Base-by-base conservation (phyloP, 2,888 invertebrate genomes). In the Bombylius major region DNA sequence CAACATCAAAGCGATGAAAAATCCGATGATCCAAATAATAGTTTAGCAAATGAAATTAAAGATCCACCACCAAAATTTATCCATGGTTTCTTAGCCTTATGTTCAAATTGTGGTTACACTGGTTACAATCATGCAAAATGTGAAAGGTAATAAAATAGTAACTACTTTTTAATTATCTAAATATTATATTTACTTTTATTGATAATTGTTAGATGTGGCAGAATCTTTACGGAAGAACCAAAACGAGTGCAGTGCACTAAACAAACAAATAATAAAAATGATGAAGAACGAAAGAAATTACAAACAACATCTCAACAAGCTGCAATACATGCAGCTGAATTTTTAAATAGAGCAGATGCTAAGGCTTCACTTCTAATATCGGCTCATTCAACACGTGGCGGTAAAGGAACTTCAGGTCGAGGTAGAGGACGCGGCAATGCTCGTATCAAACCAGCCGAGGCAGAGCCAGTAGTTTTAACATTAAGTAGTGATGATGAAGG, bases 61-160 rank as follows among this genome's bases (percentile, higher is more conserved):
- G 81, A 82, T 58, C 78, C 79, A 4, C 78, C 79, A 39, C 81
- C 85, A 5, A 82, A 82, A 63, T 79, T 77, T 60, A 78, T 86
- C 39, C 81, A 83, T 45, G 89, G 89, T 53, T 84, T 82, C 76
- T 74, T 86, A 62, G 89, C 89, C 8, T 79, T 92, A 3, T 93
- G 93, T 72, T 81, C 82, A 60, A 79, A 80, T 61, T 93, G 93
- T 70, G 92, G 92, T 23, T 83, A 85, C 67, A 79, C 84, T 50
- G 89, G 89, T 53, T 79, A 80, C 64, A 86, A 90, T 71, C 88
- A 90, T 70, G 84, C 82, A 63, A 82, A 81, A 59, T 93, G 93
- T 74, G 82, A 86, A 72, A 75, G 83, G 83, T 77, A 67, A 53
- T 9, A 33, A 45, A 23, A 6, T 36, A 14, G n/a, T 44, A 23